phyloP scores from a whole-genome alignment of 2,888 invertebrate genomes.

The Lepidonotus clava region DNA sequence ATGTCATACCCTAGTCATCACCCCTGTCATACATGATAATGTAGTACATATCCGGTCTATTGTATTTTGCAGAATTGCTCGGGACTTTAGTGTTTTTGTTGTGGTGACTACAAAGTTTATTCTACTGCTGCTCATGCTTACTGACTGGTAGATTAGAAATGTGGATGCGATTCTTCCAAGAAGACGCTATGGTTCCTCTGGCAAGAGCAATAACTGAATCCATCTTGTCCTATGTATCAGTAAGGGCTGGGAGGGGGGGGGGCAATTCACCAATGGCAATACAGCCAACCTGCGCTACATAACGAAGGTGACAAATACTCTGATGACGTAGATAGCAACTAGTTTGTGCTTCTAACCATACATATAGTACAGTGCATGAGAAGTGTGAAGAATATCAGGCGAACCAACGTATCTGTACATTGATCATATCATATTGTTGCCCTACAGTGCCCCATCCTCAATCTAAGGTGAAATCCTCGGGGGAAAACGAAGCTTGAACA shows the following conservation, averaged over 20 bases:
- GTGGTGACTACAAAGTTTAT: not conserved
- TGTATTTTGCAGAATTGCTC: not conserved
- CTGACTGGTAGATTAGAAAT: too few relatives aligned
- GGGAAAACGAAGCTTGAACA: not conserved
- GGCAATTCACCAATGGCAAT: too few relatives aligned
- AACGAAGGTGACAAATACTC: too few relatives aligned
- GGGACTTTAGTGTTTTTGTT: not conserved
- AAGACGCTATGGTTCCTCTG: not conserved
- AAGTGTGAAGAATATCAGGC: not conserved
- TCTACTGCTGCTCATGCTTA: not conserved
- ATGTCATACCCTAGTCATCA: slow-evolving; percentile 22
- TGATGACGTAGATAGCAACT: too few relatives aligned
- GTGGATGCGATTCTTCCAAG: not conserved
- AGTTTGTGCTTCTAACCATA: too few relatives aligned
- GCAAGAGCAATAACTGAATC: slow-evolving; percentile 16
- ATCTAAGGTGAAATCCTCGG: not conserved
- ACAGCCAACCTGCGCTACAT: too few relatives aligned
- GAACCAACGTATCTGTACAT: slow-evolving; percentile 21
- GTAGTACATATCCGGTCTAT: not conserved
- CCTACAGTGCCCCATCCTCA: not conserved
- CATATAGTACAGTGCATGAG: not conserved
- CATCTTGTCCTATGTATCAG: not conserved
- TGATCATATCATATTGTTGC: slow-evolving; percentile 15
- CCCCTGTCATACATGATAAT: not conserved
- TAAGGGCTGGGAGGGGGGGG: not conserved